Evolutionary conservation across 1,140 invertebrate species (phyloP), one percentile per base, ranked within the genome.

Genomic region (Drosophila sp.): DNA sequence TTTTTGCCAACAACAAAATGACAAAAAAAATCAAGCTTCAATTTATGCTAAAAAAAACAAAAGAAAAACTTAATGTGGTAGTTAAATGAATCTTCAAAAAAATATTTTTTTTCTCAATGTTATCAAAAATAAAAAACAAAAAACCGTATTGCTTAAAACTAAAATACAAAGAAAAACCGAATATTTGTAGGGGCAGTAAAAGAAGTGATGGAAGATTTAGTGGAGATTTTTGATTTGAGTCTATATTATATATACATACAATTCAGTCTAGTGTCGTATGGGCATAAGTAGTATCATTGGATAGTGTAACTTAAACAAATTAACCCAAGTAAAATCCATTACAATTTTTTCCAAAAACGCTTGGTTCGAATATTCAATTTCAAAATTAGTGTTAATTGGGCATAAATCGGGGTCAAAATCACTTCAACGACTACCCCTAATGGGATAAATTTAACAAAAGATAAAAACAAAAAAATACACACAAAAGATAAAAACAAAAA

Each of bases 21-120:
- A 72, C 65, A 71, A 60, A 30, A n/a, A 63, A 64, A 73, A 73
- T 64, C 68, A 76, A 41, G 76, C 72, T 79, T 79, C 75, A 64
- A 76, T 68, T 79, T 76, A 79, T 67, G 76, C 73, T 47, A 54
- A 64, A 55, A 27, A 57, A 77, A 70, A 68, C 60, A 65, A 76
- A 68, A 80, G 10, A 77, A 74, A 77, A 78, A 77, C 70, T 90
- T 74, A 85, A 87, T 90, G 80, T 90, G 87, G 76, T 90, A 90
- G 87, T 84, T 90, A 90, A 90, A 90, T 90, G 73, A 90, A 90
- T 90, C 87, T 90, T 73, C 60, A 76, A 75, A 72, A 23, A 55
- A 55, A 30, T 1, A 44, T 76, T 83, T 87, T 83, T 86, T 80
- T 83, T 87, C 84, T 89, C 80, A 89, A 89, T 89, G 84, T 87